Evolutionary conservation across 2,113 vertebrate species (phyloP), one percentile per base, ranked within the genome.

Genomic region (Peromyscus polionotus): DNA sequence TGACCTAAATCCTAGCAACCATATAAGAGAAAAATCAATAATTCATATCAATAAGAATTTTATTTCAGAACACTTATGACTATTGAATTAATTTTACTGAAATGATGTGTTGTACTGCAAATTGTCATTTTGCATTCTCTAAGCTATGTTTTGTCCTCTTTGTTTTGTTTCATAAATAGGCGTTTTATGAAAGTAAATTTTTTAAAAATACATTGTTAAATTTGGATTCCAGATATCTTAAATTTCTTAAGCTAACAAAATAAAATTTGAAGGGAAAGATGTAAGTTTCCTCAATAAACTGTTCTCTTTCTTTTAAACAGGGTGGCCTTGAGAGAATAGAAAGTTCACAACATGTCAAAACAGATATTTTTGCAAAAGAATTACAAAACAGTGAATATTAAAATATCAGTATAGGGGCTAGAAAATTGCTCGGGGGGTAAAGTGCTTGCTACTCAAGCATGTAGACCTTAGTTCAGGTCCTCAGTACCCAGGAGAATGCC

Each of bases 101-200:
- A 70, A 45, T 94, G 13, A 4, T 89, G 63, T 26, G 26, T 89
- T 83, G 89, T 75, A 89, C 39, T 79, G 3, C 3, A 94, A 36
- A 91, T 93, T 94, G 87, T 20, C 17, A 77, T 33, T 85, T 93
- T 92, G 0, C 1, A 13, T 1, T 77, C 54, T 80, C 11, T 92
- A 51, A 88, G 33, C 14, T 39, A 68, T 14, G 4, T 42, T 76
- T 85, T 42, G 4, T 91, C 17, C 70, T 65, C 75, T 59, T 83
- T 72, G 3, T 57, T 88, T 95, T 94, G 57, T 33, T 91, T 51
- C 33, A 45, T 90, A 91, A 96, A 20, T 59, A 89, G 26, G 45
- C 9, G 80, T 28, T 63, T 96, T 94, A 3, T 17, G 77, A 91
- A 87, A 1, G 11, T 90, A 31, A 33, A 11, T 59, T n/a, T 93